These are phyloP conservation scores for Pelosia muscerda DNA, from an alignment of 2,888 invertebrate genomes.

Conservation along the genomic window DNA sequence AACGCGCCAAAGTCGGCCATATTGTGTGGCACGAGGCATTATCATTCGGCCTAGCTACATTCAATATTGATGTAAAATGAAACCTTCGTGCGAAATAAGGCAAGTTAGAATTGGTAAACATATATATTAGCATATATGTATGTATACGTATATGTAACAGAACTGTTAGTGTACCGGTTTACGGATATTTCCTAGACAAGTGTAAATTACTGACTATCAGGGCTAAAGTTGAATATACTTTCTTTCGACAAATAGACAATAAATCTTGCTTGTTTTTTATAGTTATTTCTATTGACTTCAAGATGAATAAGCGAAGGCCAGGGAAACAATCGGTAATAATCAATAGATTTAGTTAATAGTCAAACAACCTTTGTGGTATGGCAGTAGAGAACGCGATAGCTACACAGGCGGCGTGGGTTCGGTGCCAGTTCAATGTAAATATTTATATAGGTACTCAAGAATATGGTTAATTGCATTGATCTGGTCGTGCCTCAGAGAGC, in stretches of 20 bases:
- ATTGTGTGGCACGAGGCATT: slow-evolving; percentile 25
- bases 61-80: slow-evolving; percentile 20
- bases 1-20: slow-evolving; percentile 36
- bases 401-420: no score
- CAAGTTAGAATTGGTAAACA: slow-evolving; percentile 13
- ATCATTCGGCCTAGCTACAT: slow-evolving; percentile 15
- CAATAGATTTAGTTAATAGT: no score
- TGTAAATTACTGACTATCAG: neutral
- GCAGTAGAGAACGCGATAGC: no score
- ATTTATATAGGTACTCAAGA: no score
- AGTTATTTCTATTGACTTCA: no score
- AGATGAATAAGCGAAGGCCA: no score
- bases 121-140: slow-evolving; percentile 1
- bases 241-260: neutral
- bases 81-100: slow-evolving; percentile 19
- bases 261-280: no score
- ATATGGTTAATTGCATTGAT: no score
- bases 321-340: no score
- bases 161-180: neutral
- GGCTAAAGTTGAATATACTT: neutral
- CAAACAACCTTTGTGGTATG: no score
- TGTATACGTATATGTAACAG: slow-evolving; percentile 4
- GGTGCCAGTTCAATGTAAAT: no score
- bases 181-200: neutral
- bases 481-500: no score